Percentiles rank a stretch among this genome's conserved stretches.
These are phyloP conservation scores for Carduelis carduelis DNA, from an alignment of 2,797 vertebrate species.

Conservation along the genomic window DNA sequence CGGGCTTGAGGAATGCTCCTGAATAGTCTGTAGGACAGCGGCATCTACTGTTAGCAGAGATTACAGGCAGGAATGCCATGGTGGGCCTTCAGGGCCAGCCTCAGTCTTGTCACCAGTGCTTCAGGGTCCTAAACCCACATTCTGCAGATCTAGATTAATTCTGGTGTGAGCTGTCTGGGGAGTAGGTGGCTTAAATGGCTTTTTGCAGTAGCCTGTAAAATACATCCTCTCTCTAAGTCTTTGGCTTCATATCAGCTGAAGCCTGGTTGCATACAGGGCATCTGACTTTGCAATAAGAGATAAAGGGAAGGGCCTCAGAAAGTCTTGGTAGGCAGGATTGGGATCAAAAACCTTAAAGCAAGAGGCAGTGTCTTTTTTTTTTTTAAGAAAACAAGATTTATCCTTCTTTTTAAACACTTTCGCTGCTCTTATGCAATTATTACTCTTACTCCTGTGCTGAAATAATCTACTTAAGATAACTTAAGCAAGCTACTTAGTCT, in stretches of 20 bases:
- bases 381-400: not conserved
- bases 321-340: not conserved
- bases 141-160: not conserved
- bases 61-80: not conserved
- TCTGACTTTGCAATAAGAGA: not conserved
- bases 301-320: not conserved
- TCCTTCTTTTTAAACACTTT: not conserved
- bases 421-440: not conserved
- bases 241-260: not conserved
- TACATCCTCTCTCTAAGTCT: not conserved
- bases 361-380: too few species aligned
- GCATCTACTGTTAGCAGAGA: slow-evolving; percentile 41
- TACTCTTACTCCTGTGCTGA: not conserved
- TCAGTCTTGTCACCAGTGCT: not conserved
- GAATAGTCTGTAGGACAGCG: slow-evolving; percentile 4
- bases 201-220: not conserved
- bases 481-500: not conserved
- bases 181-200: not conserved
- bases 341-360: not conserved
- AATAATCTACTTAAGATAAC: not conserved
- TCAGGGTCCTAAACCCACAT: not conserved
- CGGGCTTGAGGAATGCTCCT: not conserved
- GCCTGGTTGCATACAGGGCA: not conserved
- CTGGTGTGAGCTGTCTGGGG: not conserved
- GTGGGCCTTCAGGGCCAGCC: too few species aligned